phyloP scores from a whole-genome alignment of 64 coral and sea anemone genomes.

The Pachyseris speciosa region DNA sequence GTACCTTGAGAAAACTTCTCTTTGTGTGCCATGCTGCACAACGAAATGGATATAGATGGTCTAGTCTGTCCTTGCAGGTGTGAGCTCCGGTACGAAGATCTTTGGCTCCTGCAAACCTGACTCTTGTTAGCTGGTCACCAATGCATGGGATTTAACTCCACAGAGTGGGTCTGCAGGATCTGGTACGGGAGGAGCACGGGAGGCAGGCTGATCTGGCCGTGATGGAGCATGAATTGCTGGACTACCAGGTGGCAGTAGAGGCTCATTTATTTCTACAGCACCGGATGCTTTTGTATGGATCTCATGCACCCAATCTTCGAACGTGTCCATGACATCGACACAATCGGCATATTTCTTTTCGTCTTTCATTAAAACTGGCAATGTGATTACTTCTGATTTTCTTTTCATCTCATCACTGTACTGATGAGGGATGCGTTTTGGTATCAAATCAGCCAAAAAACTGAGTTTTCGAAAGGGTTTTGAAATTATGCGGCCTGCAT shows the following conservation, averaged over 20 bases:
- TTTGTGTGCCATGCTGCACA: conserved; percentile 55
- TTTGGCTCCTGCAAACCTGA: conserved; percentile 64
- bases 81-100: conserved; percentile 42
- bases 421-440: not conserved
- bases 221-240: conserved; percentile 6
- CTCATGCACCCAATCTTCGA: conserved; percentile 25
- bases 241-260: not conserved
- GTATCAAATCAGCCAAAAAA: not conserved
- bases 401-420: conserved; percentile 17
- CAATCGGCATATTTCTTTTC: conserved; percentile 69
- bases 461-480: not conserved
- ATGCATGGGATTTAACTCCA: conserved; percentile 46
- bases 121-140: conserved; percentile 51
- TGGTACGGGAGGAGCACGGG: conserved; percentile 29
- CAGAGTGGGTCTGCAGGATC: conserved; percentile 18
- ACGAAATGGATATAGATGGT: conserved; percentile 65
- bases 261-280: not conserved
- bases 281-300: conserved; percentile 32
- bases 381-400: conserved; percentile 18
- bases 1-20: conserved; percentile 71
- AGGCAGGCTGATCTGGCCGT: conserved; percentile 59
- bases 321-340: conserved; percentile 42
- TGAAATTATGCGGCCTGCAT: not conserved
- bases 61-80: conserved; percentile 38
- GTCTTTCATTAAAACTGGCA: conserved; percentile 56